A percentile compares a stretch with the other conserved stretches of the same genome.
These are phyloP conservation scores for Noturus placidus DNA, from an alignment of 2,113 vertebrate species.

Conservation along the genomic window DNA sequence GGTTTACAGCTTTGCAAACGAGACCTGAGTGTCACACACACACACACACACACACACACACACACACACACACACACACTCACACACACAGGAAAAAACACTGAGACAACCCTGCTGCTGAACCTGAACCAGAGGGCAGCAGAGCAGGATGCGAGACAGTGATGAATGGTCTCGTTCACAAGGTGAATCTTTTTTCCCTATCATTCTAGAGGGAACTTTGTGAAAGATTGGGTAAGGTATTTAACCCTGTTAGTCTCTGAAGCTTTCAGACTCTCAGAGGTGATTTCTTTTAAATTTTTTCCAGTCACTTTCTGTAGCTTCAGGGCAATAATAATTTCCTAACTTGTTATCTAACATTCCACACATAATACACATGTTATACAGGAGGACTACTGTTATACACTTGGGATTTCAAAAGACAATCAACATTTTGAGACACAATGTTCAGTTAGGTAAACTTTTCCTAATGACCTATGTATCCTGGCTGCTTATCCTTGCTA, in stretches of 20 bases:
- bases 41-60: constrained; percentile 5
- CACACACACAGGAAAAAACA: not conserved
- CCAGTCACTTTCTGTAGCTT: not conserved
- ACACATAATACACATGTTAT: not conserved
- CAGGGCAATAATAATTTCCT: not conserved
- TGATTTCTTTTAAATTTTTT: not conserved
- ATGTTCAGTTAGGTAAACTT: not conserved
- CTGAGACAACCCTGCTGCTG: constrained; percentile 8
- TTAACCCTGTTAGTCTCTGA: constrained; percentile 22
- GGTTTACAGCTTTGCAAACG: constrained; percentile 33
- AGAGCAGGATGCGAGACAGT: constrained; percentile 23
- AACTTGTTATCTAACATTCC: not conserved
- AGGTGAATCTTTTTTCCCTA: constrained; percentile 22
- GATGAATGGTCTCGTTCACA: constrained; percentile 30
- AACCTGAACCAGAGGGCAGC: constrained; percentile 20
- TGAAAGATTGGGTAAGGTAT: constrained; percentile 7
- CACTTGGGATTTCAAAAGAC: not conserved
- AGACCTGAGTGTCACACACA: constrained; percentile 19
- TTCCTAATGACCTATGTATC: not conserved
- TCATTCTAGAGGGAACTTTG: constrained; percentile 22
- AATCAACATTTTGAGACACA: not conserved
- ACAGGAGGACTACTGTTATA: not conserved
- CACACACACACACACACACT: constrained; percentile 21
- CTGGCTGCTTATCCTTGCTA: not conserved
- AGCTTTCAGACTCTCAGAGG: constrained; percentile 11